Evolutionary conservation across 37 sponge, comb jelly and placozoan species (phyloP), one percentile per base, ranked within the genome.

Genomic region (Bolinopsis microptera): DNA sequence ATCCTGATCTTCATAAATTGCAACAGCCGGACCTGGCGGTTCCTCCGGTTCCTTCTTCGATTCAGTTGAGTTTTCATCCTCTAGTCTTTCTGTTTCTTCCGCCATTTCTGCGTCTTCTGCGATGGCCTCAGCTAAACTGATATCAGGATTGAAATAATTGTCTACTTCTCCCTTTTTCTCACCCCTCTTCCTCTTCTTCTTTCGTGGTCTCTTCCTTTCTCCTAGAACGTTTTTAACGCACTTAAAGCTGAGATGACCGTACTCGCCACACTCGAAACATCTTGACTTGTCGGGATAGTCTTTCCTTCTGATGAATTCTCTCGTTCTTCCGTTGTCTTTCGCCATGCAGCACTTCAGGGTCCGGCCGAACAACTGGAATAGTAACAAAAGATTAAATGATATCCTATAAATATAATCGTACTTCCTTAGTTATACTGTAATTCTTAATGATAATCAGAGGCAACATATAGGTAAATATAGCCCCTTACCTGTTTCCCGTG

Each of bases 251-350:
- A 98, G 93, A 72, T 98, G 98, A n/a, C 98, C 98, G 41, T 32
- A 39, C 93, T 96, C 97, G 32, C 98, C 97, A 95, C 98, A 98
- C 93, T 98, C 97, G 83, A 94, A 98, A 90, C 98, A 98, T 39
- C 83, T 86, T 9, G 93, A 69, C 92, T 98, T 98, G 94, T 98
- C 96, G 76, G 93, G 94, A 92, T 98, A 98, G 23, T 74, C 83
- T 41, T 94, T 95, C 2, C 98, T 83, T 27, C 93, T 94, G 82
- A 98, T 98, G 69, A 97, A 98, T 76, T 98, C 98, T 0, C 95
- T 5, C 16, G 98, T 77, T 40, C 98, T 93, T 0, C 98, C 98
- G 69, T 98, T 98, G 69, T 98, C 98, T 27, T 93, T 83, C 36
- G 98, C 98, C 32, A 98, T 95, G 75, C 95, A 94, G 75, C 95